Evolutionary conservation across 1,140 invertebrate species (phyloP).

Genomic region (Leptinotarsa lineolata): DNA sequence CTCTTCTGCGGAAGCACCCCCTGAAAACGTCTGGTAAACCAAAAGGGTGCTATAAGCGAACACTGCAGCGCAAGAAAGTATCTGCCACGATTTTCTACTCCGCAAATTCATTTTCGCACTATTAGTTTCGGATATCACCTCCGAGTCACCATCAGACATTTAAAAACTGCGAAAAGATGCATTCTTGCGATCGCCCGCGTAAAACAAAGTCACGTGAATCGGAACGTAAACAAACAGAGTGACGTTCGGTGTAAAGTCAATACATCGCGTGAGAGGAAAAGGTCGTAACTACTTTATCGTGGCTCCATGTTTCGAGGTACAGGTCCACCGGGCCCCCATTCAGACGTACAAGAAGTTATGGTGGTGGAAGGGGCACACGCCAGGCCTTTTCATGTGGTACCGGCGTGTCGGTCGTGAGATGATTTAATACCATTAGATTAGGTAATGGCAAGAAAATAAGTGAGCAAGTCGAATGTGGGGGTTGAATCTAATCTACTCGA

Average conservation of each 20-base stretch:
- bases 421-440: slow-evolving; percentile 6
- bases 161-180: neutral
- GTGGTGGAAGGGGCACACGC: slow-evolving; percentile 34
- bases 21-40: slow-evolving; percentile 61
- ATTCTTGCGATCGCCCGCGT: neutral
- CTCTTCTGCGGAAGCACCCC: slow-evolving; percentile 20
- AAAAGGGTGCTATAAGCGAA: slow-evolving; percentile 67
- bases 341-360: slow-evolving; percentile 20
- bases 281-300: neutral
- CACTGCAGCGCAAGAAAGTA: slow-evolving; percentile 46
- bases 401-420: slow-evolving; percentile 6
- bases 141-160: slow-evolving; percentile 36
- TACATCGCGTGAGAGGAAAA: neutral
- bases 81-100: slow-evolving; percentile 48
- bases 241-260: slow-evolving; percentile 6
- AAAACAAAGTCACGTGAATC: slow-evolving; percentile 1
- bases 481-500: no score
- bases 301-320: slow-evolving; percentile 29
- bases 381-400: slow-evolving; percentile 26
- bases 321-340: slow-evolving; percentile 20
- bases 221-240: slow-evolving; percentile 41
- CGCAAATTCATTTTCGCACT: slow-evolving; percentile 47
- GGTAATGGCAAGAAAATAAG: neutral
- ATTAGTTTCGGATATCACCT: slow-evolving; percentile 36
- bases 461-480: neutral